Evolutionary conservation across 2,888 invertebrate species (phyloP).

Genomic region (Coelinius sp.): DNA sequence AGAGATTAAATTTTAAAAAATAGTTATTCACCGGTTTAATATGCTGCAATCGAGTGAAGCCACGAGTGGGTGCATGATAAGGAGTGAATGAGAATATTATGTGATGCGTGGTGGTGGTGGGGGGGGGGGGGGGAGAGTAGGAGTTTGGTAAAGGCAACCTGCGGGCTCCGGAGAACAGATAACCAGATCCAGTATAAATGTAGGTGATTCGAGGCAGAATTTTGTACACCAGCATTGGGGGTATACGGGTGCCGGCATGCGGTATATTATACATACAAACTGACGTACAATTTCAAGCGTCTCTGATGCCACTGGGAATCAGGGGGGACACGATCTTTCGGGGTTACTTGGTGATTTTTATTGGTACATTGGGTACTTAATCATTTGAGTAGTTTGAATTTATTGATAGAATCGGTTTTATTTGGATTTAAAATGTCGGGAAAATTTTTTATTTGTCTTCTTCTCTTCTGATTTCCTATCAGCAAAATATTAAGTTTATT

Average conservation of each 20-base stretch:
- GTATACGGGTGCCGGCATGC: slow-evolving; percentile 19
- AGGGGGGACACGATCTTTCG: no score
- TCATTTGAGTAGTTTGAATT: no score
- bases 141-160: background rate
- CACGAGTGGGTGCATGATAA: slow-evolving; percentile 1
- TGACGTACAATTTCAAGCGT: slow-evolving; percentile 4
- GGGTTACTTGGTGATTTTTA: no score
- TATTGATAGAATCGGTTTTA: no score
- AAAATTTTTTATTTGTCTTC: no score
- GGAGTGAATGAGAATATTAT: slow-evolving; percentile 22
- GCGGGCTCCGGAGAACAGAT: slow-evolving; percentile 13
- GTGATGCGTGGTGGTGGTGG: background rate
- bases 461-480: no score
- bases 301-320: no score
- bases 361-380: no score
- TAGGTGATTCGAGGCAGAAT: background rate
- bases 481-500: background rate
- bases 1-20: no score
- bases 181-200: slow-evolving; percentile 24
- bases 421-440: no score
- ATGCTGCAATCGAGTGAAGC: slow-evolving; percentile 14
- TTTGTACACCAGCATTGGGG: background rate
- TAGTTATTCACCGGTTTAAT: no score
- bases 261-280: background rate
- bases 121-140: background rate